Conservation (phyloP, 2,888 invertebrate genomes). For the Oasisia sp. region DNA sequence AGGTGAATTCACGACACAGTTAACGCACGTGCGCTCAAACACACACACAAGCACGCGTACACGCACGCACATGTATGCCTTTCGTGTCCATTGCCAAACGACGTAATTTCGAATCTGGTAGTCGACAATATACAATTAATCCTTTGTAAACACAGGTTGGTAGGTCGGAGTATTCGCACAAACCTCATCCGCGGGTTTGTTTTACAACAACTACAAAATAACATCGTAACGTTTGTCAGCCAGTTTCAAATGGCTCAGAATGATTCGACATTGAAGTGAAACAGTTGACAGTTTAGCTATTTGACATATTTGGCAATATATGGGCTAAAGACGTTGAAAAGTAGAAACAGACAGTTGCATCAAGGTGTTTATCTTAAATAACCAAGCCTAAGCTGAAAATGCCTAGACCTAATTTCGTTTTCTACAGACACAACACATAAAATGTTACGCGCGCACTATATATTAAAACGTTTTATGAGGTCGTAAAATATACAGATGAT, state of each 20-base stretch:
- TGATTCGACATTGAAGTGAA: background rate
- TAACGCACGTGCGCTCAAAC: too few species aligned
- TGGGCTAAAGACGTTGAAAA: too few species aligned
- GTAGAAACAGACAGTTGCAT: background rate
- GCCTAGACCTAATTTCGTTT: background rate
- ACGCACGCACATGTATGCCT: too few species aligned
- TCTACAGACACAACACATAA: background rate
- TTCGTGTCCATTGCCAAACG: too few species aligned
- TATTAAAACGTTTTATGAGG: background rate
- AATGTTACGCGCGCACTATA: background rate
- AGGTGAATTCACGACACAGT: conserved; percentile 22
- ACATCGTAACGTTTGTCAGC: background rate
- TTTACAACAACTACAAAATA: too few species aligned
- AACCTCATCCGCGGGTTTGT: too few species aligned
- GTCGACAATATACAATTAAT: background rate
- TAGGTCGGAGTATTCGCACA: too few species aligned
- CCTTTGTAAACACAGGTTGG: background rate
- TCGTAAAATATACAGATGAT: background rate
- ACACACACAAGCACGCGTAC: background rate
- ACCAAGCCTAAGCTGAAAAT: background rate
- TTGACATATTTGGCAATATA: too few species aligned
- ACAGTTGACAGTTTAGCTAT: too few species aligned
- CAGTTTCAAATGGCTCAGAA: background rate
- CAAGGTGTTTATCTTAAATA: background rate
- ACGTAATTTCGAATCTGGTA: too few species aligned